Conservation (phyloP, 2,888 invertebrate species). For the Drosophila melanocephala region DNA sequence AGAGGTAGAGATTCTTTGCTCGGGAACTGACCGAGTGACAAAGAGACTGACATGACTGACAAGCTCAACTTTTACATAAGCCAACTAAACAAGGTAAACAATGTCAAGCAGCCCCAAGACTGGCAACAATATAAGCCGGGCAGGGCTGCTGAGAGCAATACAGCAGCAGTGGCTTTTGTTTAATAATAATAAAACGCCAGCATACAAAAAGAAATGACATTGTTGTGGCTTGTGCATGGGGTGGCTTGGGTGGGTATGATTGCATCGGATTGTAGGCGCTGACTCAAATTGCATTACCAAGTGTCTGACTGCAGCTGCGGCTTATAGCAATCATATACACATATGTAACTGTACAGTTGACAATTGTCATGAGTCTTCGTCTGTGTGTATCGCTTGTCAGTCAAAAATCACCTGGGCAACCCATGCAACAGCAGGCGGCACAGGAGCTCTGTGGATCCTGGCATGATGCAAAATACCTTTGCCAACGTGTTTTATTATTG, state of each 20-base stretch:
- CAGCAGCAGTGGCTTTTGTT: conserved; percentile 51
- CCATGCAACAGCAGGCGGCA: background rate
- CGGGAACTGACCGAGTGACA: conserved; percentile 48
- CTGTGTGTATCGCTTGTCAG: conserved; percentile 57
- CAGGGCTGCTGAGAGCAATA: background rate
- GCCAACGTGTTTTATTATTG: conserved; percentile 52
- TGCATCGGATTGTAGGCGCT: conserved; percentile 6
- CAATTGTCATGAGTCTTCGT: conserved; percentile 66
- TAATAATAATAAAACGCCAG: conserved; percentile 68
- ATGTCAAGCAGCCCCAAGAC: conserved; percentile 57
- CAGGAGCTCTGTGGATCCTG: conserved; percentile 14
- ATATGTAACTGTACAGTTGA: conserved; percentile 26
- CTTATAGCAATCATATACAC: conserved; percentile 14
- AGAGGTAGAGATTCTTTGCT: conserved; percentile 2
- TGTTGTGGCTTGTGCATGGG: conserved; percentile 12
- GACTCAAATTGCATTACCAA: conserved; percentile 63
- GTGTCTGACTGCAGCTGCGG: conserved; percentile 31
- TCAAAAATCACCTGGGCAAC: conserved; percentile 71
- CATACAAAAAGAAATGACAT: conserved; percentile 43
- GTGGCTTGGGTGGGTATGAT: background rate
- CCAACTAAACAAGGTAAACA: conserved; percentile 55
- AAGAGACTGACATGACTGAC: conserved; percentile 68
- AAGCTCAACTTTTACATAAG: conserved; percentile 51
- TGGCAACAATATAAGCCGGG: background rate
- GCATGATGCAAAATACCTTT: conserved; percentile 48